These are phyloP conservation scores for Piprites chloris DNA, from an alignment of 2,113 vertebrate genomes.

Conservation along the genomic window DNA sequence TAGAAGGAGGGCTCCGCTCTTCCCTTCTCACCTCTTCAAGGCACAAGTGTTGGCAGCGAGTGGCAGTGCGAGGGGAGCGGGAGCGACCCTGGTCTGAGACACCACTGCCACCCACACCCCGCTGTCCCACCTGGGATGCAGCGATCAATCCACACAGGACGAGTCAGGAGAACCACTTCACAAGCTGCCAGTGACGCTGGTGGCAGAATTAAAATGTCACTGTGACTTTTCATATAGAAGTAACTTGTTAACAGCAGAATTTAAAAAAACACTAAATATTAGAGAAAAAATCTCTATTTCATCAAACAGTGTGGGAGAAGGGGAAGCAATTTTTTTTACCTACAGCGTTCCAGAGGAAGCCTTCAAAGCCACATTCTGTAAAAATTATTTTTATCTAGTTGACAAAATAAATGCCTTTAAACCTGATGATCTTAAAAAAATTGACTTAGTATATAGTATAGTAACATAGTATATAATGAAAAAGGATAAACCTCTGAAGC, in stretches of 20 bases:
- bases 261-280: neutral
- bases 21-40: accelerated
- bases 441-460: too few relatives aligned
- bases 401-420: neutral
- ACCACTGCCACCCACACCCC: neutral
- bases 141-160: accelerated
- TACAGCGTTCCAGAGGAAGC: neutral
- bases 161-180: accelerated
- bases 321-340: neutral
- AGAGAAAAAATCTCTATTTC: neutral
- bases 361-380: neutral
- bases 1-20: neutral
- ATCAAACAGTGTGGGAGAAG: neutral
- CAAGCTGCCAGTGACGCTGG: neutral
- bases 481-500: neutral
- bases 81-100: accelerated
- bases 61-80: accelerated
- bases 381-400: neutral
- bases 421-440: neutral
- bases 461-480: neutral
- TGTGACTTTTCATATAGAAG: neutral
- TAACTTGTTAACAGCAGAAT: neutral
- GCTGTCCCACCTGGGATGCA: accelerated
- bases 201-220: neutral
- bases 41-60: accelerated